Evolutionary conservation across 64 coral and sea anemone species (phyloP).

Genomic region (Montipora efflorescens): DNA sequence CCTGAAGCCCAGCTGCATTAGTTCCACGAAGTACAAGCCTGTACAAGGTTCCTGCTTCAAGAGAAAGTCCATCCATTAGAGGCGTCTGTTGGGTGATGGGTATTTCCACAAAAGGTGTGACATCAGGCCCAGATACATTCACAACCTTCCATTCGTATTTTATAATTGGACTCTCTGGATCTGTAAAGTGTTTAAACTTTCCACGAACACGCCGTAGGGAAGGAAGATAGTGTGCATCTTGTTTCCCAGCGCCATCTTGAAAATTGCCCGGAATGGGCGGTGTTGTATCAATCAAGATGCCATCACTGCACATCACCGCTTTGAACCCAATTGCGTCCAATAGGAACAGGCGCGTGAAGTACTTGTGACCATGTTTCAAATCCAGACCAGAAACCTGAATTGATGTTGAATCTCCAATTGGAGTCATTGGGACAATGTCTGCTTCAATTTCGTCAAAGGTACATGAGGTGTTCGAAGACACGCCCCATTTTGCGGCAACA

Average conservation of each 20-base stretch:
- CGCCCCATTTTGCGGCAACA: slow-evolving; percentile 81
- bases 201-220: slow-evolving; percentile 83
- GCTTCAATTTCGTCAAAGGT: slow-evolving; percentile 81
- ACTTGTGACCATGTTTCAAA: slow-evolving; percentile 82
- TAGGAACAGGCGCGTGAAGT: slow-evolving; percentile 81
- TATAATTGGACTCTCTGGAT: slow-evolving; percentile 86
- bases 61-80: slow-evolving; percentile 75
- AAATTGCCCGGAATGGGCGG: slow-evolving; percentile 78
- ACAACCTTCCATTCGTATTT: slow-evolving; percentile 94
- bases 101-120: slow-evolving; percentile 85
- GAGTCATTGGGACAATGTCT: slow-evolving; percentile 68
- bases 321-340: slow-evolving; percentile 78
- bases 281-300: slow-evolving; percentile 89
- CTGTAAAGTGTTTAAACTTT: slow-evolving; percentile 74
- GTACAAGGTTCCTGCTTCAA: slow-evolving; percentile 72
- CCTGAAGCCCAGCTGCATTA: slow-evolving; percentile 82
- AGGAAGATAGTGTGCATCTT: slow-evolving; percentile 79
- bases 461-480: slow-evolving; percentile 73
- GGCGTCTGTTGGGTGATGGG: slow-evolving; percentile 85
- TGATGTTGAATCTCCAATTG: slow-evolving; percentile 80
- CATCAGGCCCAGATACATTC: slow-evolving; percentile 32
- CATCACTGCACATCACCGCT: slow-evolving; percentile 94
- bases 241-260: slow-evolving; percentile 74
- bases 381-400: slow-evolving; percentile 80
- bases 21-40: slow-evolving; percentile 83